A percentile compares a stretch with the other conserved stretches of the same genome.
phyloP scores from a whole-genome alignment of 2,888 invertebrate genomes.

The Apoderus coryli region DNA sequence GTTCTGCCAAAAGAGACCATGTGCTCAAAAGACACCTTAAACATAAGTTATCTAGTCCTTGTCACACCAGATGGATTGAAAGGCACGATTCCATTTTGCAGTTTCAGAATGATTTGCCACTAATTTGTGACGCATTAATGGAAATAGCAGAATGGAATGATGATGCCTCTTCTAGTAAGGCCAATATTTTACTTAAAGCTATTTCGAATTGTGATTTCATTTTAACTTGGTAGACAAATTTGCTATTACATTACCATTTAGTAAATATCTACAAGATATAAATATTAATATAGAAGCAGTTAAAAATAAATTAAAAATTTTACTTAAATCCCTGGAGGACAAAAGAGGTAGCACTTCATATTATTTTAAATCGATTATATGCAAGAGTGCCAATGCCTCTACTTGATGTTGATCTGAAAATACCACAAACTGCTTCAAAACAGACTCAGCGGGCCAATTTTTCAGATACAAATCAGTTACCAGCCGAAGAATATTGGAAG shows the following conservation, averaged over 20 bases:
- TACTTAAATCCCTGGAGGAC: neutral
- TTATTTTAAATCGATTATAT: neutral
- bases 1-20: slow-evolving; percentile 6
- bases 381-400: neutral
- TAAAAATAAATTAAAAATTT: neutral
- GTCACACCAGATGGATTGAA: slow-evolving; percentile 8
- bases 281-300: slow-evolving; percentile 6
- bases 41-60: slow-evolving; percentile 8
- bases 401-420: slow-evolving; percentile 1
- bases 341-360: neutral
- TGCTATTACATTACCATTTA: slow-evolving; percentile 5
- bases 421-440: neutral
- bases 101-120: slow-evolving; percentile 7
- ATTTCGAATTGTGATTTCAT: slow-evolving; percentile 8
- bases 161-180: slow-evolving; percentile 6
- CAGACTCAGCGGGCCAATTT: slow-evolving; percentile 1
- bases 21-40: slow-evolving; percentile 7
- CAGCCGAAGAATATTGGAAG: slow-evolving; percentile 5
- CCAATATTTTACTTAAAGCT: slow-evolving; percentile 5
- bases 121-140: slow-evolving; percentile 6
- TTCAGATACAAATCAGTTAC: neutral
- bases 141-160: slow-evolving; percentile 9
- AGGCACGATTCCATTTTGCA: slow-evolving; percentile 7
- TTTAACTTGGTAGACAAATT: slow-evolving; percentile 4
- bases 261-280: slow-evolving; percentile 4